Conservation (phyloP, 2,797 vertebrate species). For the Neosilurus mollespiculum region DNA sequence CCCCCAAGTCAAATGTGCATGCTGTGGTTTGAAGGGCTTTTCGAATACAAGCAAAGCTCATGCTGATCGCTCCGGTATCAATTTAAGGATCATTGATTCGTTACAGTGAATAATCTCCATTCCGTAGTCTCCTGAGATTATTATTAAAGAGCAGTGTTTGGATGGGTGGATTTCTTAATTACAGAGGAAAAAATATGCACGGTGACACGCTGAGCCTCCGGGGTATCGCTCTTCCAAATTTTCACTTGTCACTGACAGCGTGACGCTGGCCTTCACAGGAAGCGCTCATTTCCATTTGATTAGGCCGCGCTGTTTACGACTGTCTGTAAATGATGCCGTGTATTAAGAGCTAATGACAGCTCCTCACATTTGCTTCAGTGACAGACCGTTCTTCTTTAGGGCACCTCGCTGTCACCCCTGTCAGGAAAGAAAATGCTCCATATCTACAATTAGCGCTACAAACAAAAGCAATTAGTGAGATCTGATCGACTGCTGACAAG, state of each 20-base stretch:
- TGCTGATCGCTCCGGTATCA: slow-evolving; percentile 16
- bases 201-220: slow-evolving; percentile 40
- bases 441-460: not conserved
- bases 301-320: slow-evolving; percentile 53
- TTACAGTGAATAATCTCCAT: slow-evolving; percentile 37
- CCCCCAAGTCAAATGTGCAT: slow-evolving; percentile 1
- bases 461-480: slow-evolving; percentile 13
- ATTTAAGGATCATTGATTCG: slow-evolving; percentile 34
- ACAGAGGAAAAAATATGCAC: slow-evolving; percentile 47
- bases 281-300: slow-evolving; percentile 55
- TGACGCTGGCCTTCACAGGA: slow-evolving; percentile 52
- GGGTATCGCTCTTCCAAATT: slow-evolving; percentile 51
- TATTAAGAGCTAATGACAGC: slow-evolving; percentile 53
- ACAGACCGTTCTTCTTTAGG: slow-evolving; percentile 38
- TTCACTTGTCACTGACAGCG: slow-evolving; percentile 52
- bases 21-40: not conserved
- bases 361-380: slow-evolving; percentile 40
- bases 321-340: slow-evolving; percentile 49
- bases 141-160: slow-evolving; percentile 42
- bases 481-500: not conserved
- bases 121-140: slow-evolving; percentile 26
- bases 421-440: slow-evolving; percentile 19
- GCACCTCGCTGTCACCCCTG: slow-evolving; percentile 22
- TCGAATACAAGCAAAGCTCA: not conserved
- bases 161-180: slow-evolving; percentile 49